Percentiles rank a stretch among this genome's conserved stretches.
These are phyloP conservation scores for Dipodomys stephensi DNA, from an alignment of 2,113 vertebrate species.

Conservation along the genomic window DNA sequence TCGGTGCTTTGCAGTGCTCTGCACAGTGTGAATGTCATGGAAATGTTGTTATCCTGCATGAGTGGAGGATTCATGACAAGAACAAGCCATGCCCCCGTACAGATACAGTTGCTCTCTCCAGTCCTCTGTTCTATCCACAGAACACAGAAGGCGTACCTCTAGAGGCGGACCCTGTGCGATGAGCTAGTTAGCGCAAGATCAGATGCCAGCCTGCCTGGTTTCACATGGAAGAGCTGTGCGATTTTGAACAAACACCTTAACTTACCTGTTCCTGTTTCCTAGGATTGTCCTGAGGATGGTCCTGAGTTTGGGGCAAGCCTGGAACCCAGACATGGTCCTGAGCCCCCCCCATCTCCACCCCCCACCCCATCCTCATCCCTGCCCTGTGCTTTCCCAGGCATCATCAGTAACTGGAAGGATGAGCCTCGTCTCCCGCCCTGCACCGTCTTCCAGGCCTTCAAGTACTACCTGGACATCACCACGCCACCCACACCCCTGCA, in stretches of 20 bases:
- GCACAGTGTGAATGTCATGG: too few species aligned
- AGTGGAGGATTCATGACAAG: not conserved
- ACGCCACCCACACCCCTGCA: constrained; percentile 95
- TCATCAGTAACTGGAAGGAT: constrained; percentile 97
- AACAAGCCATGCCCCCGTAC: not conserved
- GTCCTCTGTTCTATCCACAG: not conserved
- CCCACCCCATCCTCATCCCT: rapidly evolving
- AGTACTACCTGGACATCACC: constrained; percentile 98
- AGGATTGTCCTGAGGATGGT: not conserved
- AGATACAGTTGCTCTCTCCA: too few species aligned
- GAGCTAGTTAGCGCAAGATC: not conserved
- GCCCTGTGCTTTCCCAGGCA: constrained; percentile 86
- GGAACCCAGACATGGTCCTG: too few species aligned
- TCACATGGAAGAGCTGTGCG: not conserved
- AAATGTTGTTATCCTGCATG: rapidly evolving
- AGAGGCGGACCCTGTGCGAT: too few species aligned
- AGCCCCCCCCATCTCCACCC: not conserved
- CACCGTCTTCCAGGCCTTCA: constrained; percentile 97
- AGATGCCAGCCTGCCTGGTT: not conserved
- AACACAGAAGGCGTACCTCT: not conserved
- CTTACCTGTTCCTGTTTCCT: not conserved
- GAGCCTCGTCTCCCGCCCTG: constrained; percentile 95
- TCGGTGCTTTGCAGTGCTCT: not conserved
- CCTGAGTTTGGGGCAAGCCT: not conserved
- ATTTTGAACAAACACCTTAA: not conserved